phyloP scores from a whole-genome alignment of 2,888 invertebrate species.

The Iphiclides podalirius region DNA sequence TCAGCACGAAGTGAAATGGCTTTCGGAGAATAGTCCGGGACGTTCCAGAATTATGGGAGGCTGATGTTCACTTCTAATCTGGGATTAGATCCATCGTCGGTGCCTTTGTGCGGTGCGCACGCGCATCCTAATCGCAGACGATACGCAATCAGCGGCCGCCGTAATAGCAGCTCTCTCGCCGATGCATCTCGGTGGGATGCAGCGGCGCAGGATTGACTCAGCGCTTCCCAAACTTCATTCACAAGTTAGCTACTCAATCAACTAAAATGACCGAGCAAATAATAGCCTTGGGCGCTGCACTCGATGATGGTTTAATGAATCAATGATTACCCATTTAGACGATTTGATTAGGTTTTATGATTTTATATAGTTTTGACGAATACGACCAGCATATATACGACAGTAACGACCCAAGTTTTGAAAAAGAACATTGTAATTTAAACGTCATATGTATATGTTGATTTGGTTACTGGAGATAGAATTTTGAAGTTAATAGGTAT shows the following conservation, averaged over 20 bases:
- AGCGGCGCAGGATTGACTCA: constrained; percentile 3
- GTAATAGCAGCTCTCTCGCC: constrained; percentile 43
- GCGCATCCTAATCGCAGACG: constrained; percentile 57
- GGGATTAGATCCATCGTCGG: constrained; percentile 56
- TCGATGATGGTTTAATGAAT: not conserved
- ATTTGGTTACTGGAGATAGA: too few relatives aligned
- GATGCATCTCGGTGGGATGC: constrained; percentile 18
- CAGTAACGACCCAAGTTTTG: too few relatives aligned
- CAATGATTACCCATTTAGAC: not conserved
- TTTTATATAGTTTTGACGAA: too few relatives aligned
- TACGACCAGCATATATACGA: too few relatives aligned
- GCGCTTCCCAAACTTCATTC: constrained; percentile 15
- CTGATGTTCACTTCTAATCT: constrained; percentile 35
- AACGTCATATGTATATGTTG: too few relatives aligned
- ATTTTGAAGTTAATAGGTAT: too few relatives aligned
- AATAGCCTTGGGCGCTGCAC: not conserved
- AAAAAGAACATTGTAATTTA: too few relatives aligned
- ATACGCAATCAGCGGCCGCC: constrained; percentile 56
- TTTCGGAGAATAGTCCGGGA: not conserved
- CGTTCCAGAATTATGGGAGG: constrained; percentile 13
- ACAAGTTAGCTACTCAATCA: not conserved
- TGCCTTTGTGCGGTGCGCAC: constrained; percentile 59
- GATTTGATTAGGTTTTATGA: not conserved
- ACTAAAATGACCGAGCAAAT: not conserved
- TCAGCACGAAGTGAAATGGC: not conserved